Evolutionary conservation across 2,113 vertebrate genomes (phyloP).

Genomic region (Chascanopsetta lugubris): DNA sequence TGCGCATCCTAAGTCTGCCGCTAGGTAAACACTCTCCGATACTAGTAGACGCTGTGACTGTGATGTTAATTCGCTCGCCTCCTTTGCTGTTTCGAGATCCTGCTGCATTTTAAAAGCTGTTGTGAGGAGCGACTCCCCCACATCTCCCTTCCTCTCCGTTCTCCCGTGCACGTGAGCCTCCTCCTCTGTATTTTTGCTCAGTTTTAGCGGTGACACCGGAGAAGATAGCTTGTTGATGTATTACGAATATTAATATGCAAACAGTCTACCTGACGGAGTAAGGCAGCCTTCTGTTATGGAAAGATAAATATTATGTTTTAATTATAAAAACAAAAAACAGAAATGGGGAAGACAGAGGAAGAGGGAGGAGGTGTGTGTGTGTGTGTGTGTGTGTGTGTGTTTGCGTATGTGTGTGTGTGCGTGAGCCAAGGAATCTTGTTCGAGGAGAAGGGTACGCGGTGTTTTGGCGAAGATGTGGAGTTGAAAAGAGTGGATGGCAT

Average conservation of each 20-base stretch:
- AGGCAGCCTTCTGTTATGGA: constrained; percentile 85
- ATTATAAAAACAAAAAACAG: constrained; percentile 88
- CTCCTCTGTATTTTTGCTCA: constrained; percentile 57
- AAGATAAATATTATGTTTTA: constrained; percentile 89
- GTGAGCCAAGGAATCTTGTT: constrained; percentile 67
- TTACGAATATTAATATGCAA: constrained; percentile 86
- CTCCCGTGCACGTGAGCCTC: constrained; percentile 33
- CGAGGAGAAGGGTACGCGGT: constrained; percentile 75
- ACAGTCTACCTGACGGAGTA: constrained; percentile 82
- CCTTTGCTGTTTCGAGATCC: constrained; percentile 29
- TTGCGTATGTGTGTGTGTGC: constrained; percentile 24
- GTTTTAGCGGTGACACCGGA: constrained; percentile 75
- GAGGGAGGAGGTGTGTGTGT: constrained; percentile 26
- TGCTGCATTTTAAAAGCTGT: constrained; percentile 23
- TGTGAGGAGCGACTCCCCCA: neutral
- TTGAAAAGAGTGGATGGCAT: constrained; percentile 76
- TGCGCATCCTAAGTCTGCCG: constrained; percentile 46
- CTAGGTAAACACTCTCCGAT: constrained; percentile 34
- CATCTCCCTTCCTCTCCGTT: neutral
- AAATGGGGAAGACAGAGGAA: constrained; percentile 74
- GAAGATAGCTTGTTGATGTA: constrained; percentile 83
- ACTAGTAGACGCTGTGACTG: constrained; percentile 25
- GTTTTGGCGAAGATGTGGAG: constrained; percentile 77
- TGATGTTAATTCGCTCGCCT: constrained; percentile 55
- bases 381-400: constrained; percentile 24